Percentiles rank a stretch among this genome's conserved stretches.
phyloP scores from a whole-genome alignment of 2,113 vertebrate genomes.

The Phyllostomus discolor region DNA sequence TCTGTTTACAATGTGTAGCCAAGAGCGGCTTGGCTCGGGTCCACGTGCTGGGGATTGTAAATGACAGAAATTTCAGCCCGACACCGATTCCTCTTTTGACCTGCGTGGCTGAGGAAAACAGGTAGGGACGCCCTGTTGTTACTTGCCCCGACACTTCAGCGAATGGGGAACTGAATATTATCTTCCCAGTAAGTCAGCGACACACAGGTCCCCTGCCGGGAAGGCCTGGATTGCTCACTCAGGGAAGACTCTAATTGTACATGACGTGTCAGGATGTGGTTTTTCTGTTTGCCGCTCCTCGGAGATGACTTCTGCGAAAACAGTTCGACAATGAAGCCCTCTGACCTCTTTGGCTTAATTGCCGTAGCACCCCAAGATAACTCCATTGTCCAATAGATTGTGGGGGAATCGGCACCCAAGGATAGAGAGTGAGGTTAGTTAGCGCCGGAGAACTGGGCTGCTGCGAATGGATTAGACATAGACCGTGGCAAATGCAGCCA shows the following conservation, averaged over 20 bases:
- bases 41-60: constrained; percentile 63
- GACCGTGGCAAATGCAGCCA: not conserved
- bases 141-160: constrained; percentile 18
- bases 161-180: not conserved
- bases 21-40: constrained; percentile 40
- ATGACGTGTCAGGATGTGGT: constrained; percentile 12
- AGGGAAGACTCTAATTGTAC: constrained; percentile 5
- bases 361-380: constrained; percentile 52
- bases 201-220: not conserved
- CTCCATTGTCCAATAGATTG: constrained; percentile 63
- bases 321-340: constrained; percentile 55
- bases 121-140: constrained; percentile 60
- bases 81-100: constrained; percentile 69
- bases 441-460: not conserved
- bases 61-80: constrained; percentile 70
- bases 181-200: constrained; percentile 39
- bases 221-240: not conserved
- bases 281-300: constrained; percentile 44
- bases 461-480: not conserved
- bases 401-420: constrained; percentile 64
- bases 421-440: not conserved
- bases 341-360: not conserved
- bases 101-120: constrained; percentile 53
- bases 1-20: constrained; percentile 80
- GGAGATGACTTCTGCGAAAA: constrained; percentile 49